Base-by-base conservation (phyloP, 2,113 vertebrate species). In the Shinisaurus crocodilurus region DNA sequence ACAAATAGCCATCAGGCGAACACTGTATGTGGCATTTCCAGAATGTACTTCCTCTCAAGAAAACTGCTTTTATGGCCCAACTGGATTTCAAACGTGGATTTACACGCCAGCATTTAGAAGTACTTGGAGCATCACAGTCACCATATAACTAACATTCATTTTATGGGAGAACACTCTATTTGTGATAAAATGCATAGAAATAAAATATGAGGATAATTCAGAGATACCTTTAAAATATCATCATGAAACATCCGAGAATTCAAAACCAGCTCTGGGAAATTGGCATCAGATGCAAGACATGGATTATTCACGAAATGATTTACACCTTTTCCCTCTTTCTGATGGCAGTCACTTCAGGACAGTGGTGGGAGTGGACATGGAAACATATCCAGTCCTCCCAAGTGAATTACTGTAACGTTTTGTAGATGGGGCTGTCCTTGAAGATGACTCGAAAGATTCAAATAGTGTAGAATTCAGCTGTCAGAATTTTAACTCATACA, bases 1-100 rank as follows among this genome's bases (percentile, higher is more conserved):
- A 37, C 80, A 90, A 92, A 92, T 88, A 83, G 8, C 23, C 16
- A 27, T 32, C 63, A 54, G 43, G 63, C 32, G 65, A 75, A 72
- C 0, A 57, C 1, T 45, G 50, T 90, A 85, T 9, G 25, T 65
- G 57, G 1, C 6, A 40, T 74, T 79, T 79, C 57, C 74, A 63
- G 80, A 67, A 25, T 16, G 63, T 10, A 40, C 23, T 1, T 86
- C 1, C 1, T 85, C 79, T 90, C 25, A 5, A 40, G 20, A 70
- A 34, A 37, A 25, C 32, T 86, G 54, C 63, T 90, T 85, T 77
- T 45, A 54, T 50, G 86, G 8, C 75, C 27, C 15, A 34, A 74
- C 9, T 40, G 69, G 77, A 79, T 67, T 54, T 1, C 32, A 48
- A 84, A 1, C 85, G 18, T 63, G 48, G 48, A 72, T 72, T 87